Evolutionary conservation across 2,888 invertebrate species (phyloP).

Genomic region (Argyra leucocephala): DNA sequence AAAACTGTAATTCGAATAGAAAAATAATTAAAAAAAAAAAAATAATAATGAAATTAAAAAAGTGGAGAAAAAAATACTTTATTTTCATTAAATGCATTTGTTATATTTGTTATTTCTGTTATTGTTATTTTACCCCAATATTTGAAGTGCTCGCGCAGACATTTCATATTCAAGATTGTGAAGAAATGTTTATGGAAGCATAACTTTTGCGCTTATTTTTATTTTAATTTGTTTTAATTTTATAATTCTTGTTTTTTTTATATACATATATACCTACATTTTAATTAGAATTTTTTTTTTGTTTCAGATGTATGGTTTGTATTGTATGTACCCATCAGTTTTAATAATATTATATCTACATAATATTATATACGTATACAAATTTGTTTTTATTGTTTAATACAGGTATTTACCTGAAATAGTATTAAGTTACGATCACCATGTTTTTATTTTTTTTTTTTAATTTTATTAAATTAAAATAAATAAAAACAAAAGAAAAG

Average conservation of each 20-base stretch:
- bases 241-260: background rate
- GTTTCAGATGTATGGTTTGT: background rate
- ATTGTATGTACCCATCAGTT: background rate
- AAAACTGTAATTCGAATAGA: background rate
- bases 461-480: background rate
- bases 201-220: constrained; percentile 17
- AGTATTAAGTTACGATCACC: background rate
- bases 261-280: background rate
- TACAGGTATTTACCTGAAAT: background rate
- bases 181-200: constrained; percentile 25
- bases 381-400: background rate
- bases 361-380: background rate
- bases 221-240: background rate
- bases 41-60: background rate
- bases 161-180: background rate
- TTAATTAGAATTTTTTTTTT: background rate
- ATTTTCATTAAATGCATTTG: background rate
- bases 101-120: background rate
- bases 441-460: background rate
- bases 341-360: background rate
- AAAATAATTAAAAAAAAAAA: background rate
- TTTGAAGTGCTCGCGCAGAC: background rate
- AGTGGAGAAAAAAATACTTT: background rate
- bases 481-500: too few relatives aligned
- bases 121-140: background rate